Percentiles rank a stretch among this genome's conserved stretches.
phyloP scores from a whole-genome alignment of 2,797 vertebrate genomes.

The Tiaroga cobitis region DNA sequence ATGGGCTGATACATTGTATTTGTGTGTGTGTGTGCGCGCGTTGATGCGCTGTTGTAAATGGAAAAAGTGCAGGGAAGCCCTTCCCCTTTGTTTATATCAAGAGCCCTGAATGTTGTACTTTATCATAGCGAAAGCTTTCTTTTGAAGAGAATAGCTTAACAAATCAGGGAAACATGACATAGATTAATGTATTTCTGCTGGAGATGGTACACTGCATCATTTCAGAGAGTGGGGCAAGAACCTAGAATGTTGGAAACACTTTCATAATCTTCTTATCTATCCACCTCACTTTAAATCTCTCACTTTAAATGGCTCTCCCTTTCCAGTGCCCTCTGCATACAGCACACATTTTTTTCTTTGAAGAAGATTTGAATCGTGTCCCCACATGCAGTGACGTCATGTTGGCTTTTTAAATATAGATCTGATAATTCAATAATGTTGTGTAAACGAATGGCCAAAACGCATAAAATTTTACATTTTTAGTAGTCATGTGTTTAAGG shows the following conservation, averaged over 20 bases:
- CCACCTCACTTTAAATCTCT: not conserved
- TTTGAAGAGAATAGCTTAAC: conserved; percentile 6
- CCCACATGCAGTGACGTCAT: not conserved
- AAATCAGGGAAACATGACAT: conserved; percentile 2
- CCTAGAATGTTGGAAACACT: not conserved
- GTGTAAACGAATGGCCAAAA: not conserved
- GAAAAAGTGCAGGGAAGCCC: not conserved
- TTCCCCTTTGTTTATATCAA: not conserved
- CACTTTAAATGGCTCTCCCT: not conserved
- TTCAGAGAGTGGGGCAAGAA: conserved; percentile 11
- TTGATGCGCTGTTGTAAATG: conserved; percentile 10
- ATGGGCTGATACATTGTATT: conserved; percentile 28
- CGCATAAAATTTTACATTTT: rapidly evolving
- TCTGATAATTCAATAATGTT: not conserved
- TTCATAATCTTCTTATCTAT: conserved; percentile 5
- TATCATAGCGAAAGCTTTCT: conserved; percentile 17
- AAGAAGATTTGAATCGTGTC: not conserved
- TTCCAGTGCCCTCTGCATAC: conserved; percentile 58
- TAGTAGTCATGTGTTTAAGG: too few relatives aligned
- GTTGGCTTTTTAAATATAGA: not conserved
- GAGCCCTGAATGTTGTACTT: not conserved
- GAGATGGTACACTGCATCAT: not conserved
- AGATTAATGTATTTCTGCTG: conserved; percentile 1
- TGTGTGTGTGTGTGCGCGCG: not conserved
- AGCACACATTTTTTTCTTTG: not conserved